Base-by-base conservation (phyloP, 2,888 invertebrate genomes). In the Homarus gammarus region DNA sequence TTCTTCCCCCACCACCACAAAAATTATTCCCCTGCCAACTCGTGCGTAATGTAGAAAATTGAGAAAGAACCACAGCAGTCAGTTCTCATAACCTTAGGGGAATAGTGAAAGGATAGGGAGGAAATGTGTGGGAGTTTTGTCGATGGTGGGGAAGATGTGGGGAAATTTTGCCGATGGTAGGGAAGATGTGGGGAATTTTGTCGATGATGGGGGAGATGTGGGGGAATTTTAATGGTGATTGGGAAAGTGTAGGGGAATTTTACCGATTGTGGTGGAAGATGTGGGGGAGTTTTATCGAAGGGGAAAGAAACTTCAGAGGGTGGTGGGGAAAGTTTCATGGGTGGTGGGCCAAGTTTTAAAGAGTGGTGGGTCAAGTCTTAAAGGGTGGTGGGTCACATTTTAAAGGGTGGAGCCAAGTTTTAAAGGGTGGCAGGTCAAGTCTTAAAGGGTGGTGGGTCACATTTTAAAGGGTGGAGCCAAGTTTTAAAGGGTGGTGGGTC, bases 31-130 rank as follows among this genome's bases (percentile, higher is more conserved):
- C 56, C 22, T 18, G 79, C 79, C 56, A 56, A 78, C 27, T 31
- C 78, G 78, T 51, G 78, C 78, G 51, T 79, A 79, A 56, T 49
- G 79, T 56, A 56, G 79, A 79, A 79, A 79, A 79, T 79, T 56
- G 79, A 79, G 56, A 51, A 51, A 56, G 78, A 78, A 44, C 78
- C 79, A 33, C 79, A 79, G 79, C 10, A 79, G 79, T 79, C 56
- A 27, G 61, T 33, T 56, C 61, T 22, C 79, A 49, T 79, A 56
- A 38, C 73, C 38, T 8, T 38, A 8, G 22, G 38, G 27, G 68
- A n/a, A n/a, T n/a, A n/a, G n/a, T n/a, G n/a, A n/a, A n/a, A n/a
- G n/a, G n/a, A n/a, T n/a, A n/a, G n/a, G n/a, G 10, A n/a, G 68
- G 68, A 68, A n/a, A 8, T 8, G 44, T 44, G 44, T 8, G 44